These are phyloP conservation scores for Panthera uncia DNA, from an alignment of 2,113 vertebrate genomes.

Conservation along the genomic window DNA sequence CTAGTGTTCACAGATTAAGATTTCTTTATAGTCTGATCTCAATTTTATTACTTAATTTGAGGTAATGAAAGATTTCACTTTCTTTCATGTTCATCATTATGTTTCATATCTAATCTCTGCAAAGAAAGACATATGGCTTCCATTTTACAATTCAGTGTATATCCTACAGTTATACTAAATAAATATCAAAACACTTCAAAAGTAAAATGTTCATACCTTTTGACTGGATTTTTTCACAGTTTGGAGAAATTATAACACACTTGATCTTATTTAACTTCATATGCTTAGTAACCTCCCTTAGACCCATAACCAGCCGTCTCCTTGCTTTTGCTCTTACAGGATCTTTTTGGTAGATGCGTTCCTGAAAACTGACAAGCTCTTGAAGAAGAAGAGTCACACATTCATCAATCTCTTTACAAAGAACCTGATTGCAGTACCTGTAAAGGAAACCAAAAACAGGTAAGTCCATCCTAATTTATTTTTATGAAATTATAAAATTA, in stretches of 20 bases:
- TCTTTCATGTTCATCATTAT: conserved; percentile 24
- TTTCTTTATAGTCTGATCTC: not conserved
- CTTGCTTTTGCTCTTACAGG: conserved; percentile 95
- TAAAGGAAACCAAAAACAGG: conserved; percentile 24
- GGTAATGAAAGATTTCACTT: not conserved
- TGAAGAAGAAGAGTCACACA: conserved; percentile 96
- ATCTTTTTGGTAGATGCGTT: conserved; percentile 96
- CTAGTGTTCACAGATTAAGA: not conserved
- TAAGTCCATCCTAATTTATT: not conserved
- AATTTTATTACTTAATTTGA: not conserved
- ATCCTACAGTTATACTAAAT: not conserved
- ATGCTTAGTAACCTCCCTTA: conserved; percentile 98
- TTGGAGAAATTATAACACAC: conserved; percentile 98
- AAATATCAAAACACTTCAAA: not conserved
- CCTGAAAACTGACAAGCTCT: conserved; percentile 98
- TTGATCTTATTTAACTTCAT: conserved; percentile 98
- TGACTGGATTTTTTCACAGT: conserved; percentile 99
- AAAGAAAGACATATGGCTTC: not conserved
- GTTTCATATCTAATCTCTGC: not conserved
- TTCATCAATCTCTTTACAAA: conserved; percentile 99
- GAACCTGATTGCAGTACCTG: conserved; percentile 99
- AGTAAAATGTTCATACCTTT: conserved; percentile 88
- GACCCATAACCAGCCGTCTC: conserved; percentile 96
- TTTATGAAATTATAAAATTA: not conserved
- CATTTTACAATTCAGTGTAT: not conserved